Evolutionary conservation across 2,888 invertebrate species (phyloP), one percentile per base, ranked within the genome.

Genomic region (Mythimna vitellina): DNA sequence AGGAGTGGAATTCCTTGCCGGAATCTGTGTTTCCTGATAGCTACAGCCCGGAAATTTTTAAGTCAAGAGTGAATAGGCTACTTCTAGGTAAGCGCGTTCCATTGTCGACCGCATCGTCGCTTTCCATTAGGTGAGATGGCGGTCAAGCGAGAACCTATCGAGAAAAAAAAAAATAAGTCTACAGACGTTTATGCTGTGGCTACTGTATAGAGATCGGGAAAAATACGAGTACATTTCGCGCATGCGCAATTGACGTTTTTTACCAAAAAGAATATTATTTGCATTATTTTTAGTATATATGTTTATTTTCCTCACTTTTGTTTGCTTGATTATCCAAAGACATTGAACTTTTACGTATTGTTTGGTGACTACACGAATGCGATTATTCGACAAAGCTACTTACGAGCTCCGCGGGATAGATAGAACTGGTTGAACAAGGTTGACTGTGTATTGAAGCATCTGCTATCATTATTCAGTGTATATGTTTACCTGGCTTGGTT

Each of bases 351-450:
- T n/a, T n/a, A 58, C 6, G 20, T 20, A 57, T 20, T 56, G 17
- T 29, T 56, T 56, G 29, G 29, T 8, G 29, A 56, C 29, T 56
- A 32, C 56, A 10, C 6, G 6, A 32, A 20, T 20, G 32, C 20
- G 20, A 57, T 3, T 10, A 58, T n/a, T 58, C 12, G 14, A 17
- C 22, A 17, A 38, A 38, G 60, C 14, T 46, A 14, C 38, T 42
- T 42, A 42, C 38, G n/a, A n/a, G n/a, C n/a, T n/a, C 17, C 49
- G 56, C 56, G 25, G 6, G 0, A 14, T 38, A 22, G 4, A n/a
- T 58, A 22, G 9, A 70, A 70, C 70, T 51, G 49, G 69, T 56
- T 68, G 22, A 61, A 66, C 61, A 20, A 72, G 49, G 17, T 66
- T 32, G 10, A 22, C 22, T 20, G 25, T 32, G 6, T 29, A n/a